Base-by-base conservation (phyloP, 2,888 invertebrate genomes). In the Augochlorella aurata region DNA sequence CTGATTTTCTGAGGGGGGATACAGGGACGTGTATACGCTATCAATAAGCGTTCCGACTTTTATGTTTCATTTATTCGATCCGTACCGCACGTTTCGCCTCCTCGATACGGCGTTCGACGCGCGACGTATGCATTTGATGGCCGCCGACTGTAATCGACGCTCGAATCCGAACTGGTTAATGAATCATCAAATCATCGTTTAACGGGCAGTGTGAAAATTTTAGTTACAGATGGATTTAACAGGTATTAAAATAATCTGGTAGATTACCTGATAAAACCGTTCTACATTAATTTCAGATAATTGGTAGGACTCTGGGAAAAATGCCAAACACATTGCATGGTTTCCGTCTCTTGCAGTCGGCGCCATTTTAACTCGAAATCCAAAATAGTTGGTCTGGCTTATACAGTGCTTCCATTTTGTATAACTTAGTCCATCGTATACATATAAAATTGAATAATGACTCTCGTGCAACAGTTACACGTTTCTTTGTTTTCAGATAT, bases 131-230 rank as follows among this genome's bases (percentile, higher is more conserved):
- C 29, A 9, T 61, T 61, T 61, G 61, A 61, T 61, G 61, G 61
- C 16, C 29, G 61, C 18, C 29, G 29, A 61, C 29, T 61, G 61
- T 29, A 61, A 29, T 29, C 61, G 61, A 61, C 29, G 61, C 18
- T 61, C 29, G 16, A 29, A 61, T 5, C 61, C 29, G 61, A 29
- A 61, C 24, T 24, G 61, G 29, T 61, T 61, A 61, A 61, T 61
- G 61, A 61, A 29, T 61, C 61, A 61, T 61, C 61, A 61, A 61
- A 61, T 61, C 29, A 8, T 61, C 24, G 29, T 61, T 61, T 29
- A 18, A 1, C 16, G 8, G 9, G 61, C 8, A 7, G 5, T 29
- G 24, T 29, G 16, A 61, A 29, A 7, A 29, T 61, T 29, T 24
- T 61, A 18, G 54, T 24, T 14, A 7, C 24, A 58, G 54, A 24